These are phyloP conservation scores for Tragopan temminckii DNA, from an alignment of 2,797 vertebrate species.

Conservation along the genomic window DNA sequence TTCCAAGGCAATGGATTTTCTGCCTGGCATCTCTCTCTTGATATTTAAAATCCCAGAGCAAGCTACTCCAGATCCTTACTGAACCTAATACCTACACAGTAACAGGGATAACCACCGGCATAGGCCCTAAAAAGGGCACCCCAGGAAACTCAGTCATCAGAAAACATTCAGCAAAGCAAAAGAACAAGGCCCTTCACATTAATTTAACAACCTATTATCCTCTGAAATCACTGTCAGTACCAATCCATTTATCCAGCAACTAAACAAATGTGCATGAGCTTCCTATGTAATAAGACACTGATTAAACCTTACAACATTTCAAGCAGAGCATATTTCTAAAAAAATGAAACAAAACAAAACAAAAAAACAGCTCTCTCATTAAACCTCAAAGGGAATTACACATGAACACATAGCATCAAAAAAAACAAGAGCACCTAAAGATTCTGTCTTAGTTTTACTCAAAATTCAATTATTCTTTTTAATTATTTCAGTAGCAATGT, in stretches of 20 bases:
- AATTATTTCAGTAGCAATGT: neutral
- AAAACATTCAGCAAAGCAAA: neutral
- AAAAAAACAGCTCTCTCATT: neutral
- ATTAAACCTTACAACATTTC: neutral
- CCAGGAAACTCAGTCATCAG: neutral
- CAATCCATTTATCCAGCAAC: neutral
- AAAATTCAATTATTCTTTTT: constrained; percentile 1
- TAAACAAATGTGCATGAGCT: neutral
- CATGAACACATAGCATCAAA: neutral
- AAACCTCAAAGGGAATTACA: constrained; percentile 1
- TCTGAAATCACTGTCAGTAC: neutral
- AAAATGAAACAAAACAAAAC: neutral
- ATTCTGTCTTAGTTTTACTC: neutral
- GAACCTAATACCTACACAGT: neutral
- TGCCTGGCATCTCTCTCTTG: neutral
- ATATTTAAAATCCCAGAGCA: neutral
- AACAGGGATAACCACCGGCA: neutral
- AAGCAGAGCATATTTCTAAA: neutral
- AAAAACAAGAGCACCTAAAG: neutral
- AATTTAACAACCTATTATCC: neutral
- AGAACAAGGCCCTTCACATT: neutral
- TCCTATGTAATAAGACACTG: neutral
- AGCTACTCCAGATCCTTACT: neutral
- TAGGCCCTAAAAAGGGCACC: neutral
- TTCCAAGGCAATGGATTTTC: neutral